Evolutionary conservation across 2,797 vertebrate genomes (phyloP).

Genomic region (Schizopygopsis malacanthus): DNA sequence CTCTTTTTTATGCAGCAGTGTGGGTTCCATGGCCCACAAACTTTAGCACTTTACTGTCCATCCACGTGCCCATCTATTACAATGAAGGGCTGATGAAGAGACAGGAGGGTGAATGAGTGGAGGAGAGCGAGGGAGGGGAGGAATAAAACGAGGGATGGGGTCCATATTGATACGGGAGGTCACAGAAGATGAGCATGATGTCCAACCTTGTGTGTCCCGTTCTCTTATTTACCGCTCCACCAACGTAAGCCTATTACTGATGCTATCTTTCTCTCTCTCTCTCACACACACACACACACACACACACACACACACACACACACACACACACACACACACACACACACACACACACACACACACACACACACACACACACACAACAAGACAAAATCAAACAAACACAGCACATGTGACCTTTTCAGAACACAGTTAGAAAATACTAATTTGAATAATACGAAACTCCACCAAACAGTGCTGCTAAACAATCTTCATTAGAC

Average conservation of each 20-base stretch:
- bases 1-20: conserved; percentile 73
- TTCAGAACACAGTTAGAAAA: neutral
- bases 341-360: conserved; percentile 53
- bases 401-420: neutral
- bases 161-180: conserved; percentile 75
- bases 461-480: neutral
- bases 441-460: neutral
- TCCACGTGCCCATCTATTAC: conserved; percentile 73
- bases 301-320: conserved; percentile 53
- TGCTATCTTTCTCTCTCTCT: conserved; percentile 49
- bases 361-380: conserved; percentile 54
- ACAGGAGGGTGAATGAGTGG: conserved; percentile 38
- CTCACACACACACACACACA: conserved; percentile 53
- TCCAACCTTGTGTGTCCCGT: conserved; percentile 68
- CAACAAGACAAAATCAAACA: conserved; percentile 45
- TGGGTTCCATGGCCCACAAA: conserved; percentile 78
- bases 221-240: conserved; percentile 65
- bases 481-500: neutral
- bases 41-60: conserved; percentile 70
- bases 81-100: conserved; percentile 64
- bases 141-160: conserved; percentile 38
- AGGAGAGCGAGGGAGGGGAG: conserved; percentile 15
- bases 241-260: conserved; percentile 56
- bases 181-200: conserved; percentile 73
- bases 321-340: conserved; percentile 53